A percentile compares a stretch with the other conserved stretches of the same genome.
These are phyloP conservation scores for Tauraco erythrolophus DNA, from an alignment of 2,113 vertebrate genomes.

Conservation along the genomic window DNA sequence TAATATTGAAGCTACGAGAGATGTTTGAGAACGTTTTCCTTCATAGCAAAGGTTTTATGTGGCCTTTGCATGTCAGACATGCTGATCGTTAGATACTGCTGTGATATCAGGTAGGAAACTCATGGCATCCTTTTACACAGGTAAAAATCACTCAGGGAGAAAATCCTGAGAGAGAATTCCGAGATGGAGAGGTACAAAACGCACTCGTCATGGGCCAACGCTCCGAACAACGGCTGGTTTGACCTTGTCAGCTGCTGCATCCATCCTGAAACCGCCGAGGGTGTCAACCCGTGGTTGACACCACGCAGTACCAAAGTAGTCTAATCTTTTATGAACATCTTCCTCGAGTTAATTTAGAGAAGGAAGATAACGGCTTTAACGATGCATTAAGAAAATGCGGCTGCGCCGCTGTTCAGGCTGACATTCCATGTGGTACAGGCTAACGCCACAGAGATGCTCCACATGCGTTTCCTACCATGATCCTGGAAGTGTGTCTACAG, in stretches of 20 bases:
- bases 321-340: not conserved
- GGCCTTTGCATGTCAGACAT: not conserved
- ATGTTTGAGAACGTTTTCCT: not conserved
- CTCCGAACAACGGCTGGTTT: no score
- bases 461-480: rapidly evolving
- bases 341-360: not conserved
- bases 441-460: rapidly evolving
- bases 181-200: not conserved
- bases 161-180: not conserved
- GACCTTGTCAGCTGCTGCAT: not conserved
- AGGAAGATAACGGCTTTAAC: not conserved
- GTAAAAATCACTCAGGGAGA: not conserved
- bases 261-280: not conserved
- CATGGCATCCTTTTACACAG: not conserved
- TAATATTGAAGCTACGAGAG: not conserved
- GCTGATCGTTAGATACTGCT: not conserved
- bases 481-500: no score
- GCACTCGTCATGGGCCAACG: not conserved
- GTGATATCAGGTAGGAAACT: no score
- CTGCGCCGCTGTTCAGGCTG: not conserved
- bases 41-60: rapidly evolving
- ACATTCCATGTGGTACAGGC: rapidly evolving
- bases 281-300: rapidly evolving
- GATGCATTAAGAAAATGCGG: not conserved
- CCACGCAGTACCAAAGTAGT: not conserved